Conservation (phyloP, 2,113 vertebrate genomes). For the Pelmatolapia mariae region DNA sequence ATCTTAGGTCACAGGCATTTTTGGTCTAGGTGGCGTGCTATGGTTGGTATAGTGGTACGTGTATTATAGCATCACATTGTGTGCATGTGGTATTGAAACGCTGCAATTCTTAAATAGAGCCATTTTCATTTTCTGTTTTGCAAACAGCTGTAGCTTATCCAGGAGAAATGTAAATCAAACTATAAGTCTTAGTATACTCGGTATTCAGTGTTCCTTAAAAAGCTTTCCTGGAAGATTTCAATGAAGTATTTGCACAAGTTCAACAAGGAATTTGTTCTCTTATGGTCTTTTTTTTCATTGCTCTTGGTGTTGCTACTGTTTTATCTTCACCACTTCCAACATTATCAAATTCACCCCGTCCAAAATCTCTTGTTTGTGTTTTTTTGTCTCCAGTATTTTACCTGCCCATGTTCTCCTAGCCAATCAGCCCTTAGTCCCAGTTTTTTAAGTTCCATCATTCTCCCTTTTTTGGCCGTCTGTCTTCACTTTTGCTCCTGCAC, state of each 20-base stretch:
- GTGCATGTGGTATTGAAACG: rapidly evolving
- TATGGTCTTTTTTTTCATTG: rapidly evolving
- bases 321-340: neutral
- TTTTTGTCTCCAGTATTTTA: neutral
- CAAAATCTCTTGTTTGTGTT: neutral
- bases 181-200: neutral
- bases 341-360: too few species aligned
- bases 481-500: neutral
- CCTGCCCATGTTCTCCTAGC: neutral
- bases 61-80: neutral
- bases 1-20: neutral
- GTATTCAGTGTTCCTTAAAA: neutral
- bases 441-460: rapidly evolving
- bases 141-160: neutral
- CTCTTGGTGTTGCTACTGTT: neutral
- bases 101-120: neutral
- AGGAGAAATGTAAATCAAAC: neutral
- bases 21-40: neutral
- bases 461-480: neutral
- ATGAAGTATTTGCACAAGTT: rapidly evolving
- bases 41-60: neutral
- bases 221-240: neutral
- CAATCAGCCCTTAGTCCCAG: neutral
- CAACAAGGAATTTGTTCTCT: neutral
- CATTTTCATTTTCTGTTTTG: neutral